Evolutionary conservation across 2,797 vertebrate genomes (phyloP).

Genomic region (Xenentodon cancila): DNA sequence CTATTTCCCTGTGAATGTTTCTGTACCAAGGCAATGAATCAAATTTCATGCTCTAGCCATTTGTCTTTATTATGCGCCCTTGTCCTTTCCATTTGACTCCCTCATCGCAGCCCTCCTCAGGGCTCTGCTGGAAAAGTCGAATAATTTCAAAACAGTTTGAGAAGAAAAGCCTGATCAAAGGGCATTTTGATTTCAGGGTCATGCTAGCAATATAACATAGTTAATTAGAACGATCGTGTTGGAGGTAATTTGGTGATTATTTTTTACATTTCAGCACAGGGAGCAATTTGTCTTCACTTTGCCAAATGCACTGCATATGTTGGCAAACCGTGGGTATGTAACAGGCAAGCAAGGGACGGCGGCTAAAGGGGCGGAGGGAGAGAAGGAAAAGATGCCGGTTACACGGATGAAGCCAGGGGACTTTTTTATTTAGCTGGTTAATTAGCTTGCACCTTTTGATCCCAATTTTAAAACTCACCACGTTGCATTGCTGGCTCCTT

Average conservation of each 20-base stretch:
- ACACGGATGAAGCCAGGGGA: slow-evolving; percentile 68
- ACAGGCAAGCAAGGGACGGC: slow-evolving; percentile 36
- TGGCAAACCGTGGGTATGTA: slow-evolving; percentile 29
- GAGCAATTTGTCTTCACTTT: slow-evolving; percentile 64
- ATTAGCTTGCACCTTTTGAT: slow-evolving; percentile 87
- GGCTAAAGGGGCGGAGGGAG: slow-evolving; percentile 36
- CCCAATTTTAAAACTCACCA: slow-evolving; percentile 83
- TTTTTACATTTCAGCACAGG: slow-evolving; percentile 54
- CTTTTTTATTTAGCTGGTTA: slow-evolving; percentile 84
- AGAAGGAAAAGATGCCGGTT: slow-evolving; percentile 38
- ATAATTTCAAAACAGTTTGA: slow-evolving; percentile 71
- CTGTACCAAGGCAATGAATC: slow-evolving; percentile 78
- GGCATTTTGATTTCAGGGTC: slow-evolving; percentile 59
- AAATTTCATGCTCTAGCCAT: slow-evolving; percentile 83
- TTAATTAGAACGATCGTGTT: slow-evolving; percentile 71
- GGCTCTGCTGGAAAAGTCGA: slow-evolving; percentile 71
- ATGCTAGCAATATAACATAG: slow-evolving; percentile 43
- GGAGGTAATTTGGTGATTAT: slow-evolving; percentile 62
- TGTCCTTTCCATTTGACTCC: slow-evolving; percentile 78
- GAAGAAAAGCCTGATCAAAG: slow-evolving; percentile 56
- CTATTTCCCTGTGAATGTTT: slow-evolving; percentile 72
- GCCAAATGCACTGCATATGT: slow-evolving; percentile 38
- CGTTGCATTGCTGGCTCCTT: slow-evolving; percentile 68
- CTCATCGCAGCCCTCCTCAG: slow-evolving; percentile 54
- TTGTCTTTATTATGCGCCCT: slow-evolving; percentile 84